Evolutionary conservation across 2,797 vertebrate species (phyloP).

Genomic region (Sebastolobus altivelis): DNA sequence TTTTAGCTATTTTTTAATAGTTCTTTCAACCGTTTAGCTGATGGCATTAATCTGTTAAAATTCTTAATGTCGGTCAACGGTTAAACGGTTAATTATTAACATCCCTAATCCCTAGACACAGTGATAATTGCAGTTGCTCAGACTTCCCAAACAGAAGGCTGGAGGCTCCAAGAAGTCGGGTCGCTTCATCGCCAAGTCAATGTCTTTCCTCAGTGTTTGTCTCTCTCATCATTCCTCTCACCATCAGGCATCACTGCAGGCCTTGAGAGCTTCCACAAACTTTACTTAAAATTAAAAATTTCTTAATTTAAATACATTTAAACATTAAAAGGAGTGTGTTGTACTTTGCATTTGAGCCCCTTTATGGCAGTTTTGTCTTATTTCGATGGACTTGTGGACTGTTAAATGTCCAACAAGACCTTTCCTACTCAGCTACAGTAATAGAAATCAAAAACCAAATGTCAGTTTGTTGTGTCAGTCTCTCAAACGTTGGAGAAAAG

Average conservation of each 20-base stretch:
- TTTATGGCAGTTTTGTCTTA: background rate
- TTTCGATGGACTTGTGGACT: background rate
- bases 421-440: background rate
- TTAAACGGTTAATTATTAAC: too few species aligned
- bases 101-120: background rate
- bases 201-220: constrained; percentile 30
- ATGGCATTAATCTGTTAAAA: too few species aligned
- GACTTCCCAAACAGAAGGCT: constrained; percentile 32
- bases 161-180: background rate
- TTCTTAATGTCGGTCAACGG: too few species aligned
- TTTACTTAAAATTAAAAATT: background rate
- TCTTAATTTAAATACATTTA: background rate
- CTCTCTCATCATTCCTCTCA: constrained; percentile 17
- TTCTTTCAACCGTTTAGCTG: too few species aligned
- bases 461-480: background rate
- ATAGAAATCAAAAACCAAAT: background rate
- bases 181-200: background rate
- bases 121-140: constrained; percentile 54
- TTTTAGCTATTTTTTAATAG: too few species aligned
- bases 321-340: background rate
- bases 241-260: constrained; percentile 1
- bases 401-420: background rate
- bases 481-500: background rate
- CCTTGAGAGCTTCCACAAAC: constrained; percentile 26
- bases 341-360: too few species aligned